These are phyloP conservation scores for Hesperophylax magnus DNA, from an alignment of 1,140 invertebrate genomes.

Conservation along the genomic window DNA sequence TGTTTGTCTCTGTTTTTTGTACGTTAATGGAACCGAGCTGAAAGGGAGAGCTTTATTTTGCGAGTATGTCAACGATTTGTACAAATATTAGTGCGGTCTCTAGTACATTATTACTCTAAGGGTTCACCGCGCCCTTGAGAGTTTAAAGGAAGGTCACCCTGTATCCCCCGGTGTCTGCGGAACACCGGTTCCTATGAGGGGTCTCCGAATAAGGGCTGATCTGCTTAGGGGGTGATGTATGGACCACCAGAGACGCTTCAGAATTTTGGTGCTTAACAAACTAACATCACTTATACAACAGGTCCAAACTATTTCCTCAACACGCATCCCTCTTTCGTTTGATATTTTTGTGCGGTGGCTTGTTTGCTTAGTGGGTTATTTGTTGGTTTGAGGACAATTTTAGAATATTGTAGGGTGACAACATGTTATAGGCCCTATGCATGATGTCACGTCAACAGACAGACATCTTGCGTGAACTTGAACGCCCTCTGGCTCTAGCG, in stretches of 20 bases:
- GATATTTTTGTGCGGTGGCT: background rate
- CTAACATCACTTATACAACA: too few species aligned
- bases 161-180: background rate
- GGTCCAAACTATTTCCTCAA: too few species aligned
- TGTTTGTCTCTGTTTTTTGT: too few species aligned
- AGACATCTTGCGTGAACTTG: conserved; percentile 14
- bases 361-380: background rate
- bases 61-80: too few species aligned
- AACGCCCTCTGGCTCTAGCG: background rate
- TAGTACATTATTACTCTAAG: too few species aligned
- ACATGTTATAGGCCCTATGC: background rate
- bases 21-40: too few species aligned
- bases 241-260: background rate
- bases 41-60: too few species aligned
- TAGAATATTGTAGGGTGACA: conserved; percentile 14
- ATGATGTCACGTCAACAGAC: conserved; percentile 5
- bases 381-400: background rate
- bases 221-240: conserved; percentile 36
- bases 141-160: conserved; percentile 21
- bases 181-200: background rate
- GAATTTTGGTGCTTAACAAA: too few species aligned
- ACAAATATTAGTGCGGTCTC: too few species aligned
- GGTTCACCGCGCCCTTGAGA: conserved; percentile 23
- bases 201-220: conserved; percentile 24
- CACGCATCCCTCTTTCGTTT: too few species aligned